A percentile compares a stretch with the other conserved stretches of the same genome.
Conservation (phyloP, 2,113 vertebrate genomes). For the Chamaea fasciata region DNA sequence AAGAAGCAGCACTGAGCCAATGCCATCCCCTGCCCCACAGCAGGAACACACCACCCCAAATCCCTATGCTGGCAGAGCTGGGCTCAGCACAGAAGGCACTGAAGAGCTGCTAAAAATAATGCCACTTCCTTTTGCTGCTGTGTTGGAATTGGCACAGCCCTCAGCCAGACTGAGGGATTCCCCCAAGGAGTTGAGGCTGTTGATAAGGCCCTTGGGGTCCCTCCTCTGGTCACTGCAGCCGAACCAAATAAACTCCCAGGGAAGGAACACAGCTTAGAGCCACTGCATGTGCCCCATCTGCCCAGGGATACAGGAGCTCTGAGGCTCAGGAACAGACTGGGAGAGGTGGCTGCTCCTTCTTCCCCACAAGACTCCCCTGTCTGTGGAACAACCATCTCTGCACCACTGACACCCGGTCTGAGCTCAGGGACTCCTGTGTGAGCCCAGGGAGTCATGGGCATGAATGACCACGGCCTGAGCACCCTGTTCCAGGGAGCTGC, state of each 20-base stretch:
- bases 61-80: not conserved
- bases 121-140: not conserved
- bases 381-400: fast-evolving
- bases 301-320: not conserved
- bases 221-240: not conserved
- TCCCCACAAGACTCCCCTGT: fast-evolving
- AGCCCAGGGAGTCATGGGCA: fast-evolving
- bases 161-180: not conserved
- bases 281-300: not conserved
- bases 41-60: not conserved
- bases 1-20: not conserved
- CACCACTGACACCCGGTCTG: not conserved
- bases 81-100: not conserved
- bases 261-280: not conserved
- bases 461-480: not conserved
- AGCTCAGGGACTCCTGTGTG: not conserved
- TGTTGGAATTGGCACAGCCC: not conserved
- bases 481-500: not conserved
- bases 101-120: not conserved
- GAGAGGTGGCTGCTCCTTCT: not conserved
- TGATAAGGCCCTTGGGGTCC: not conserved
- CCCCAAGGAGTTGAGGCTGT: not conserved
- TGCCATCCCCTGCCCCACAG: not conserved
- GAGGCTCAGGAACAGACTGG: no score
- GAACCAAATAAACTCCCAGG: fast-evolving